phyloP scores from a whole-genome alignment of 2,888 invertebrate genomes.

The Lochmaea capreae region DNA sequence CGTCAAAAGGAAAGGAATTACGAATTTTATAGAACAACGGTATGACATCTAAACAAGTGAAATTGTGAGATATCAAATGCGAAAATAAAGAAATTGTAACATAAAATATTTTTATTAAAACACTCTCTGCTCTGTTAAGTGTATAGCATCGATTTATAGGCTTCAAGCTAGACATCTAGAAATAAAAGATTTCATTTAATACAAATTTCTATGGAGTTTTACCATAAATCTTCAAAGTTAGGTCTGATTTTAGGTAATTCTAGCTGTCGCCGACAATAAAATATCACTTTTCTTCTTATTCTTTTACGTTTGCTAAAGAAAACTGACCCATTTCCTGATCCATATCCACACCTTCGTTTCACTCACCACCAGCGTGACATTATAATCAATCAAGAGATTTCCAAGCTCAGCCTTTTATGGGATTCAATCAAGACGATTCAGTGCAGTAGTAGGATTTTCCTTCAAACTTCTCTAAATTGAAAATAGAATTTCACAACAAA shows the following conservation, averaged over 20 bases:
- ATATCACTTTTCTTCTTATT: constrained; percentile 1
- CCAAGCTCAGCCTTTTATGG: constrained; percentile 16
- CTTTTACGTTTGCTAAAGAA: constrained; percentile 15
- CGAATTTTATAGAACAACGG: background rate
- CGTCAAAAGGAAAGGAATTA: background rate
- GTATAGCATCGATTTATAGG: background rate
- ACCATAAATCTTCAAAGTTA: constrained; percentile 7
- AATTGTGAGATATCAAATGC: background rate
- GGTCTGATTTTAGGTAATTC: constrained; percentile 11
- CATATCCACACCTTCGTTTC: constrained; percentile 15
- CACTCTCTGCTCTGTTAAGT: too few species aligned
- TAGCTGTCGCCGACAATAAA: constrained; percentile 17
- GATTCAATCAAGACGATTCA: background rate
- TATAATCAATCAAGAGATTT: constrained; percentile 23
- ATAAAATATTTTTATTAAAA: background rate
- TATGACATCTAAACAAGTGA: background rate
- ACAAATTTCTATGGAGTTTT: background rate
- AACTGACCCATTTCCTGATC: constrained; percentile 20
- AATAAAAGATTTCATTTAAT: background rate
- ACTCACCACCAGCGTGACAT: constrained; percentile 14
- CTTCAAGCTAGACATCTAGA: background rate
- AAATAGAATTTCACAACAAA: too few species aligned
- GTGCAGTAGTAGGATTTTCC: background rate
- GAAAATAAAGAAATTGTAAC: background rate
- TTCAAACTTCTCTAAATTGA: background rate